A percentile compares a stretch with the other conserved stretches of the same genome.
Evolutionary conservation across 1,140 invertebrate species (phyloP).

Genomic region (Pogonomyrmex californicus): DNA sequence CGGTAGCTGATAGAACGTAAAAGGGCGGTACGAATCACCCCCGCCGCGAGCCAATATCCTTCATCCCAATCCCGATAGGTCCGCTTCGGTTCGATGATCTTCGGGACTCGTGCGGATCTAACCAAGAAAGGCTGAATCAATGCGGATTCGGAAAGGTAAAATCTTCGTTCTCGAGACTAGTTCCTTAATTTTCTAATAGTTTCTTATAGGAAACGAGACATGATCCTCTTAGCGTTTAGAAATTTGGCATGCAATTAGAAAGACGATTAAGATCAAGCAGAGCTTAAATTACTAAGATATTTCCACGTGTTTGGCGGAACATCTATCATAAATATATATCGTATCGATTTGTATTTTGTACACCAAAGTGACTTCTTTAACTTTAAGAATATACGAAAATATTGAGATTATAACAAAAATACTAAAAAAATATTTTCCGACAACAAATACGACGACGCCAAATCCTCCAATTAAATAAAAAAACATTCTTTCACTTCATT

Average conservation of each 20-base stretch:
- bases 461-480: neutral
- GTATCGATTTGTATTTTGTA: neutral
- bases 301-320: too few species aligned
- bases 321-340: neutral
- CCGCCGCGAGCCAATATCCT: slow-evolving; percentile 75
- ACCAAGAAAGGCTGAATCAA: neutral
- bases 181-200: neutral
- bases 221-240: slow-evolving; percentile 63
- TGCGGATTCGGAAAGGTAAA: slow-evolving; percentile 6
- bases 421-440: neutral
- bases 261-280: slow-evolving; percentile 60
- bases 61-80: slow-evolving; percentile 64
- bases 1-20: slow-evolving; percentile 76
- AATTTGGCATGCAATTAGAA: slow-evolving; percentile 62
- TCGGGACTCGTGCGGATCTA: slow-evolving; percentile 4
- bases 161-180: slow-evolving; percentile 58
- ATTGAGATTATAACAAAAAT: neutral
- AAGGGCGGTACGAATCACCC: slow-evolving; percentile 83
- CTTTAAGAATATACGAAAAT: neutral
- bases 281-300: neutral
- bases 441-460: neutral
- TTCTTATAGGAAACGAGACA: slow-evolving; percentile 29
- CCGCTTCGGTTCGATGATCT: slow-evolving; percentile 47
- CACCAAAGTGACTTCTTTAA: neutral
- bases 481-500: neutral